Percentiles rank a stretch among this genome's conserved stretches.
These are phyloP conservation scores for Lathamus discolor DNA, from an alignment of 2,113 vertebrate species.

Conservation along the genomic window DNA sequence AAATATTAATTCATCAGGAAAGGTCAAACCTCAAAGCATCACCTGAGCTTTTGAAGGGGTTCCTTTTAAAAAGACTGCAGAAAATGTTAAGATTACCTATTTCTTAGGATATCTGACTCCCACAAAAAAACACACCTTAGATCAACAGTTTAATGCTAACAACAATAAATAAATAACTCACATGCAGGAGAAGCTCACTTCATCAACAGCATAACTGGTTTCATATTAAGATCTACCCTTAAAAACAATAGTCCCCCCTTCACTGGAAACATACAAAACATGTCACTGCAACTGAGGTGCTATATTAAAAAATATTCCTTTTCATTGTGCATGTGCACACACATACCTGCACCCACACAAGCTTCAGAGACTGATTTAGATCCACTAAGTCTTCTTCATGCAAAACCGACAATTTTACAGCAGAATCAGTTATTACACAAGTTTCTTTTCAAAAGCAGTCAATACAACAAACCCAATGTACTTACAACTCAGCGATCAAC, in stretches of 20 bases:
- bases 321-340: neutral
- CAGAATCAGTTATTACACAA: neutral
- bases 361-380: conserved; percentile 28
- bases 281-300: conserved; percentile 5
- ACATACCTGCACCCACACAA: conserved; percentile 62
- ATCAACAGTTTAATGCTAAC: neutral
- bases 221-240: neutral
- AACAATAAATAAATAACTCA: neutral
- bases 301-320: neutral
- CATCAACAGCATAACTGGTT: neutral
- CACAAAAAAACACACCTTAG: neutral
- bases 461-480: neutral
- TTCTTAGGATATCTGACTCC: neutral
- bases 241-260: neutral
- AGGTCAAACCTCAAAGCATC: conserved; percentile 24
- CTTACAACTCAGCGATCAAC: neutral
- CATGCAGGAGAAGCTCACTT: neutral
- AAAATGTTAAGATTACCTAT: neutral
- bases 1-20: conserved; percentile 60
- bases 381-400: neutral
- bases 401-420: neutral
- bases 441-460: neutral
- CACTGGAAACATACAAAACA: conserved; percentile 15
- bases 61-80: neutral
- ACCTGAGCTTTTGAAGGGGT: neutral